Evolutionary conservation across 2,113 vertebrate genomes (phyloP), one percentile per base, ranked within the genome.

Genomic region (Albula glossodonta): DNA sequence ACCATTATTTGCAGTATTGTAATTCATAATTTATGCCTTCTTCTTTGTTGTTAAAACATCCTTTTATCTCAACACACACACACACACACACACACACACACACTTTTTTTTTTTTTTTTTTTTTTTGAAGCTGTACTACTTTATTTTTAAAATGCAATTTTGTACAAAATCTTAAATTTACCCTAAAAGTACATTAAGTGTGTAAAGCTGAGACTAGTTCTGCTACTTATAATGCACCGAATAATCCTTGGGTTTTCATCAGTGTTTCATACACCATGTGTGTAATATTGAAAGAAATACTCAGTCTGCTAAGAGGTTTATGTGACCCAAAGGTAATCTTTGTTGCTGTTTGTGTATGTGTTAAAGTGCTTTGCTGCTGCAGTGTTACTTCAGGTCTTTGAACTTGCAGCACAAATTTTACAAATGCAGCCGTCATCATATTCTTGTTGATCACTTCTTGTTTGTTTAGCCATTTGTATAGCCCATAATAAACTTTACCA

Each of bases 141-240:
- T 82, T 52, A 52, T 82, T 82, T 53, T 19, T 81, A 51, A 49
- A 53, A 82, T 82, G 4, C 80, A 82, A 82, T 56, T 52, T 82
- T n/a, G 13, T 82, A n/a, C 48, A 52, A n/a, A 82, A 53, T 2
- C 19, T 3, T 53, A 80, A 7, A 80, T 80, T 80, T 48, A 25
- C 25, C 51, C 19, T 17, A 17, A 77, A 79, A 79, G 77, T 79
- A 79, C 77, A 31, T 51, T 81, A 51, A 49, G 48, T 31, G 49
- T 81, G 79, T 19, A 51, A 81, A 51, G 13, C 48, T 50, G 11
- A 51, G 48, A 31, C 11, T 19, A 81, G 17, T 51, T 31, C 19
- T 51, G 10, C 51, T 81, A 81, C 48, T 81, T 81, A 22, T 81
- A 49, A 53, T 82, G 80, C n/a, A 25, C 50, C 19, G 5, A 53